Evolutionary conservation across 2,888 invertebrate species (phyloP).

Genomic region (Mimas tiliae): DNA sequence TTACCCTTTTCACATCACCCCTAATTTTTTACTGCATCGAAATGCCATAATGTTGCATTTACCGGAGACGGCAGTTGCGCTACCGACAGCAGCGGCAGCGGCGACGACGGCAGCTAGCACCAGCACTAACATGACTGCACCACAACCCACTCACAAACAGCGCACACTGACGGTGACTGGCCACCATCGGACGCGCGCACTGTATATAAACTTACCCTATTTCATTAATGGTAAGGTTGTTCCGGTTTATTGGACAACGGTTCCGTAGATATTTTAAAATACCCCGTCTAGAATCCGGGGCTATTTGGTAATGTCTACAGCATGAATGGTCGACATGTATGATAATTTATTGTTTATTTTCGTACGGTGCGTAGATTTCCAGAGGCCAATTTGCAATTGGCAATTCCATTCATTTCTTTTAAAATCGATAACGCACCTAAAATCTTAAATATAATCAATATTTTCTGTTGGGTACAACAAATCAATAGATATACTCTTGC

Average conservation of each 20-base stretch:
- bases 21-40: too few species aligned
- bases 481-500: too few species aligned
- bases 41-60: neutral
- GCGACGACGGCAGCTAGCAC: neutral
- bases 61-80: conserved; percentile 11
- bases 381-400: too few species aligned
- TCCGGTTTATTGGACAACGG: neutral
- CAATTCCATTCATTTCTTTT: too few species aligned
- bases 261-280: neutral
- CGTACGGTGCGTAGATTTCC: too few species aligned
- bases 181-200: neutral
- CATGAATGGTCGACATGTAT: too few species aligned
- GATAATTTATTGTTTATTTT: too few species aligned
- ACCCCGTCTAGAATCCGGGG: too few species aligned
- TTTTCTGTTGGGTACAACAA: too few species aligned
- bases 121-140: neutral
- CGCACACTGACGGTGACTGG: conserved; percentile 6
- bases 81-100: neutral
- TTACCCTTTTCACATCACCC: too few species aligned
- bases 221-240: neutral
- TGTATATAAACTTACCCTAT: conserved; percentile 9
- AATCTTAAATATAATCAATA: too few species aligned
- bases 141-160: conserved; percentile 1
- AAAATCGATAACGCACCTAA: too few species aligned
- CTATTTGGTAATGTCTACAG: neutral